A percentile compares a stretch with the other conserved stretches of the same genome.
Evolutionary conservation across 1,140 invertebrate species (phyloP).

Genomic region (Nilaparvata lugens): DNA sequence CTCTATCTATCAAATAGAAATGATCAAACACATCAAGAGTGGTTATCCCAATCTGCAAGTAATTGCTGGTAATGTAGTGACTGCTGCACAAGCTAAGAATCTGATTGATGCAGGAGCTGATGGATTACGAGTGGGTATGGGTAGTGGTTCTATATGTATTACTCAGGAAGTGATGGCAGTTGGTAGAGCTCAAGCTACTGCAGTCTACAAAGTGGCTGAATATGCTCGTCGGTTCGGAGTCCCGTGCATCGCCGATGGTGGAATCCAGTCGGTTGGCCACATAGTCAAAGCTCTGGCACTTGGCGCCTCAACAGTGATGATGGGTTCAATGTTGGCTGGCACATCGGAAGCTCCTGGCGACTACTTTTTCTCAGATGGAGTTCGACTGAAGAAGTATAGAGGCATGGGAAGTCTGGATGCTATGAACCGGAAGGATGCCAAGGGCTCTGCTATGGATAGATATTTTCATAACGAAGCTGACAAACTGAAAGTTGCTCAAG

Average conservation of each 20-base stretch:
- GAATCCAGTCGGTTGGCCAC: conserved; percentile 91
- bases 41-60: conserved; percentile 87
- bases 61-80: conserved; percentile 96
- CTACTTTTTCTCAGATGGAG: conserved; percentile 97
- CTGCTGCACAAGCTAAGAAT: conserved; percentile 89
- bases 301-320: conserved; percentile 96
- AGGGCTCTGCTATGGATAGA: conserved; percentile 71
- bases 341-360: conserved; percentile 97
- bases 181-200: conserved; percentile 88
- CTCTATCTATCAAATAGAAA: conserved; percentile 90
- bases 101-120: conserved; percentile 96
- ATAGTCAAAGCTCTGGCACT: conserved; percentile 89
- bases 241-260: conserved; percentile 97
- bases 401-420: conserved; percentile 99
- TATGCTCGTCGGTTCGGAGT: conserved; percentile 84
- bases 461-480: conserved; percentile 65
- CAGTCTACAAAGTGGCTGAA: conserved; percentile 86
- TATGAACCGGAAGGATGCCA: conserved; percentile 87
- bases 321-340: conserved; percentile 95
- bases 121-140: conserved; percentile 95
- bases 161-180: conserved; percentile 99
- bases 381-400: conserved; percentile 94
- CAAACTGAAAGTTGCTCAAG: conserved; percentile 95
- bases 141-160: conserved; percentile 97
- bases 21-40: conserved; percentile 88